Evolutionary conservation across 2,888 invertebrate genomes (phyloP).

Genomic region (Ichneumoninae sp.): DNA sequence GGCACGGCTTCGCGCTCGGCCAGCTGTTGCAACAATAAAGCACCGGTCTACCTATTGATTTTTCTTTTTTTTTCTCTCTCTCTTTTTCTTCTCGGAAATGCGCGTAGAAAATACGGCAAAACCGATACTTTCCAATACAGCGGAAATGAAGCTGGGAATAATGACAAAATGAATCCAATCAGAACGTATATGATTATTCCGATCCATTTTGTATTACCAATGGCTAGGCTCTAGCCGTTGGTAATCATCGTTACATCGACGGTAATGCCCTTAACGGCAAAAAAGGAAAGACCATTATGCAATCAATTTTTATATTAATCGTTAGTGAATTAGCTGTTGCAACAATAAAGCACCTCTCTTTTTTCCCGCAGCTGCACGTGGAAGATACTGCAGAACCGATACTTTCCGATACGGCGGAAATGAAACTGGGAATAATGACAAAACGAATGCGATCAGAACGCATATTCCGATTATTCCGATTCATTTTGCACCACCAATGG

Average conservation of each 20-base stretch:
- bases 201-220: constrained; percentile 26
- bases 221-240: neutral
- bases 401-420: constrained; percentile 53
- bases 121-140: constrained; percentile 56
- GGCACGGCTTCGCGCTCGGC: constrained; percentile 38
- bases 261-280: too few species aligned
- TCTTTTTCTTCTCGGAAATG: constrained; percentile 56
- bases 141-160: constrained; percentile 51
- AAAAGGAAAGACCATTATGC: too few species aligned
- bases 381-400: constrained; percentile 57
- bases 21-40: constrained; percentile 69
- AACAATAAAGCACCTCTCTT: constrained; percentile 61
- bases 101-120: constrained; percentile 54
- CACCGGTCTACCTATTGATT: constrained; percentile 63
- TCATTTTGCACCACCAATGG: constrained; percentile 1
- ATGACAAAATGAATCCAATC: constrained; percentile 58
- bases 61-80: constrained; percentile 37
- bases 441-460: constrained; percentile 57
- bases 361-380: constrained; percentile 47
- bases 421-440: constrained; percentile 40
- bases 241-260: too few species aligned
- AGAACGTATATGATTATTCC: constrained; percentile 53
- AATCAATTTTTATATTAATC: too few species aligned
- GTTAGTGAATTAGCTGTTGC: constrained; percentile 59
- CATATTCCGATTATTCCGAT: constrained; percentile 45